Conservation (phyloP, 2,113 vertebrate genomes). For the Muscicapa adusta region DNA sequence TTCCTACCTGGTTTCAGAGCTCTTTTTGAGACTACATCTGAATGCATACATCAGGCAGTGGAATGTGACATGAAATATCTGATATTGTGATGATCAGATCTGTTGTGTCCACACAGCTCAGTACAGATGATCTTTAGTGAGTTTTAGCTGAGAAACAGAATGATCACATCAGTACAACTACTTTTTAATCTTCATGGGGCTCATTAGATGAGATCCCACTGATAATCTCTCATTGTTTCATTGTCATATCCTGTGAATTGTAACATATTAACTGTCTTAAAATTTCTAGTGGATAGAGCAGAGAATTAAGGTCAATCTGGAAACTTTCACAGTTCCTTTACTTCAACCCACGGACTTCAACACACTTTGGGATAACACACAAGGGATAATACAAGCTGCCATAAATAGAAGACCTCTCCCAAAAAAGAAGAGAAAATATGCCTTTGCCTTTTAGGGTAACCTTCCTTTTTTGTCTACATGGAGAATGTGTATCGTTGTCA, state of each 20-base stretch:
- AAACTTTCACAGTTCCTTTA: neutral
- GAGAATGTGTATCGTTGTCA: neutral
- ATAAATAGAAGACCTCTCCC: neutral
- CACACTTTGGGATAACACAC: neutral
- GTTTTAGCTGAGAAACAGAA: neutral
- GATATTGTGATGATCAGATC: too few species aligned
- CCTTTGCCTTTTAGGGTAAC: accelerated
- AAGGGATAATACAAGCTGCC: accelerated
- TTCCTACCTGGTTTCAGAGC: neutral
- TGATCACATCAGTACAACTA: neutral
- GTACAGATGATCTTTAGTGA: neutral
- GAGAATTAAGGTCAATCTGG: neutral
- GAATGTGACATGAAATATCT: neutral
- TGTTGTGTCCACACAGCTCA: neutral
- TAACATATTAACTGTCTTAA: neutral
- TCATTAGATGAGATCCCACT: neutral
- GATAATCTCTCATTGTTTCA: neutral
- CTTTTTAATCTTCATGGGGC: neutral
- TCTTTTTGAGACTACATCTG: neutral
- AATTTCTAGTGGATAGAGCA: neutral
- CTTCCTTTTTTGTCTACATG: neutral
- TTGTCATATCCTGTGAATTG: neutral
- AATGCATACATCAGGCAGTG: neutral
- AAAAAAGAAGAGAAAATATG: neutral
- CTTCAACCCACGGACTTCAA: neutral